Base-by-base conservation (phyloP, 2,797 vertebrate genomes). In the Odontamblyopus rebecca region DNA sequence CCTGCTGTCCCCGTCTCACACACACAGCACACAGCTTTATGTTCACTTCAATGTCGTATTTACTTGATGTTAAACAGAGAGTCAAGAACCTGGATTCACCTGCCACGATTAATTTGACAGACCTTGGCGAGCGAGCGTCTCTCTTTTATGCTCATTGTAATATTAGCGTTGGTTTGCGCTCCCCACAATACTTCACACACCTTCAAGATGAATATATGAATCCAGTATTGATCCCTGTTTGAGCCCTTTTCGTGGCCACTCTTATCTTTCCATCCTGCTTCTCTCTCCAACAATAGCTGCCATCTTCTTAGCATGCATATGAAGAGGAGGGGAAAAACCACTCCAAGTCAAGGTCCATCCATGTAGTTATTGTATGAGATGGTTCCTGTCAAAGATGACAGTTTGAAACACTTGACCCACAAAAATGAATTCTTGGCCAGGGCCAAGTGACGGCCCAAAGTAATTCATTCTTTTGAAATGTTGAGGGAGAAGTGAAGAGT, bases 1-100 rank as follows among this genome's bases (percentile, higher is more conserved):
- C 86, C 94, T 89, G 94, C 94, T 95, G 94, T 94, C 96, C 95
- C 93, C 93, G 85, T 91, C 87, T 64, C 48, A 79, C 73, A 69
- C 71, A 69, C 64, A 51, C 70, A 30, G 48, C 67, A 63, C 81
- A 68, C 71, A 41, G 18, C 61, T 75, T 71, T 69, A 75, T 27
- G 69, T 71, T 72, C 35, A 57, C 64, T 72, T 77, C 73, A 68
- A 23, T 62, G 75, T 68, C 56, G 64, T 71, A 63, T 82, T 82
- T 75, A 80, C 91, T 90, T 89, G 90, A 92, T 92, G 90, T 92
- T 89, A 92, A 91, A 93, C 93, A 90, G 69, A 86, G 84, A 93
- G 84, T 80, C 79, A 80, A 74, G 89, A 89, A 91, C 88, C 86
- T 90, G 92, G 88, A 89, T 90, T 93, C 91, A 89, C 81, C 90